Evolutionary conservation across 2,888 invertebrate species (phyloP), one percentile per base, ranked within the genome.

Genomic region (Drosophila subsilvestris): DNA sequence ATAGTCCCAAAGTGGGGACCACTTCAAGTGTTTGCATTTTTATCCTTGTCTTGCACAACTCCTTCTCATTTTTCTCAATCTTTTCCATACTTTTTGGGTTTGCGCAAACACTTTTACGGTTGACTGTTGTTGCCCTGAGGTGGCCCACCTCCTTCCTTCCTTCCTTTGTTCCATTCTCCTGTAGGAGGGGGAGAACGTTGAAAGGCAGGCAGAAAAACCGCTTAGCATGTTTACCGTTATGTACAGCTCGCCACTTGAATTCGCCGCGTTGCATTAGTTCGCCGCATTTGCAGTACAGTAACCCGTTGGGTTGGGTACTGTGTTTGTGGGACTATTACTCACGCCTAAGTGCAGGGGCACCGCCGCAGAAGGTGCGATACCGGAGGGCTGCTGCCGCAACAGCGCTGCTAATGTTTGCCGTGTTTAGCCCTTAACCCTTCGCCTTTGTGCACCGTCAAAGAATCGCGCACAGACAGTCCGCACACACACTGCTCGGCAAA

Each of bases 211-310:
- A 47, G 49, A 48, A 83, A 78, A 84, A 86, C 79, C 86, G 83
- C 86, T 83, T 83, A 83, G 79, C 83, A 83, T 83, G 83, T 83
- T 83, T 86, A 79, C 83, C 81, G 86, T 83, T 78, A 79, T 86
- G 84, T 83, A 63, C 66, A 7, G 56, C 25, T 81, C 83, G 79
- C 70, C 79, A 80, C 83, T 83, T 80, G 83, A 86, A 86, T 83
- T 83, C 81, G 84, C 86, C 81, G 81, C 84, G 81, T 84, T 84
- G 86, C 86, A 86, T 83, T 83, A 86, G 86, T 81, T 83, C 74
- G 69, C 75, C 69, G 63, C 48, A 58, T 44, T 45, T 57, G 37
- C 58, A 50, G 50, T 43, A 25, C 29, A 29, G 29, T 29, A 12
- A 20, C 20, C 20, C 10, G 10, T 29, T 10, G 10, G 29, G 10